Conservation (phyloP, 2,113 vertebrate genomes). For the Ciconia stormi region DNA sequence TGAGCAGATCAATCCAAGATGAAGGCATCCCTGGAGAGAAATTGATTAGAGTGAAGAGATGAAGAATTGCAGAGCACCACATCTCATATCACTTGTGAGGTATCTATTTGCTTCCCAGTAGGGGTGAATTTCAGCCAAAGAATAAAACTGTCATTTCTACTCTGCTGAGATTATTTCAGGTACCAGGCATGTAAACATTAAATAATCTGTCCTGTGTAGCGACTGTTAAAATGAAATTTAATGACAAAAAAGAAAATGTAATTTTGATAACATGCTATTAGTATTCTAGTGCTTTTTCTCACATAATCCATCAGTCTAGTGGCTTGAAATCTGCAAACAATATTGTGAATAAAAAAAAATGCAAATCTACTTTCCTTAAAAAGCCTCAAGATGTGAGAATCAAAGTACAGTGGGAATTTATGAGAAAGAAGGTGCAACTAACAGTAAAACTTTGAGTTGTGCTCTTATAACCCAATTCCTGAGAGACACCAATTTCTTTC, state of each 20-base stretch:
- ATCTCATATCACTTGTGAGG: not conserved
- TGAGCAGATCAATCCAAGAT: not conserved
- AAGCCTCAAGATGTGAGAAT: not conserved
- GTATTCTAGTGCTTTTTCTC: not conserved
- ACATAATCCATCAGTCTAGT: not conserved
- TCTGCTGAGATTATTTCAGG: not conserved
- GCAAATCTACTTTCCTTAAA: not conserved
- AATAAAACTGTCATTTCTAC: not conserved
- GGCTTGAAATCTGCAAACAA: not conserved
- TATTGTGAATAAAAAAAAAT: not conserved
- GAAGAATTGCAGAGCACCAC: not conserved
- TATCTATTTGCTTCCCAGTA: not conserved
- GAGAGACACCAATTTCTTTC: not conserved
- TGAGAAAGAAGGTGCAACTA: not conserved
- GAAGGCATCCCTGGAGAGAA: not conserved
- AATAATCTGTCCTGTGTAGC: not conserved
- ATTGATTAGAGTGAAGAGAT: not conserved
- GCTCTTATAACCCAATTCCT: not conserved
- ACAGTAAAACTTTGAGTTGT: not conserved
- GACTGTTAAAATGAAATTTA: not conserved
- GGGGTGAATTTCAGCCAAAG: not conserved
- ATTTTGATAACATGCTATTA: not conserved
- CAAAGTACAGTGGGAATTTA: not conserved
- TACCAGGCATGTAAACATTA: not conserved
- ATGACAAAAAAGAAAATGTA: not conserved